These are phyloP conservation scores for Lytechinus variegatus DNA, from an alignment of 35 echinoderm and acorn worm genomes.

Conservation along the genomic window DNA sequence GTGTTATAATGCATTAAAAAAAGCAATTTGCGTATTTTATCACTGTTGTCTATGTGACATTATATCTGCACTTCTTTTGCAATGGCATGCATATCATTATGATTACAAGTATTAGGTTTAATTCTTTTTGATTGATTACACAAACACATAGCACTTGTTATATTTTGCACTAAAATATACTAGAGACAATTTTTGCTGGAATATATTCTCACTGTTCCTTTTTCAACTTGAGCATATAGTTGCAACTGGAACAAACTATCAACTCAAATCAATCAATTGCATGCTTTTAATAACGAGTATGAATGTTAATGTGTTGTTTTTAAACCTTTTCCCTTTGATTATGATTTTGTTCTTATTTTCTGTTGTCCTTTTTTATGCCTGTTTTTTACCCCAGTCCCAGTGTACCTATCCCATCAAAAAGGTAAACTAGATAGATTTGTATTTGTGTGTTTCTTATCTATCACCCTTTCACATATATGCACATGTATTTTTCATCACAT, in stretches of 20 bases:
- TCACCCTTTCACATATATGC: not conserved
- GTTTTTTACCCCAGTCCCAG: not conserved
- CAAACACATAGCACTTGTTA: too few relatives aligned
- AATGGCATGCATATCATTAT: too few relatives aligned
- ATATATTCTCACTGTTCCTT: too few relatives aligned
- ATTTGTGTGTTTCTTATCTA: not conserved
- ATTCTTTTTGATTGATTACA: too few relatives aligned
- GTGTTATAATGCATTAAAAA: too few relatives aligned
- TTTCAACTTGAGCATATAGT: not conserved
- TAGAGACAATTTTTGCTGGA: too few relatives aligned
- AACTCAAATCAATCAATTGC: not conserved
- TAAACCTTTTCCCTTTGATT: not conserved
- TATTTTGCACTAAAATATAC: too few relatives aligned
- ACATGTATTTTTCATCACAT: not conserved
- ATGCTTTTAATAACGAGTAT: not conserved
- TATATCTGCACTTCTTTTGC: too few relatives aligned
- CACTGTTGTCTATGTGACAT: too few relatives aligned
- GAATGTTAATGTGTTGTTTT: not conserved
- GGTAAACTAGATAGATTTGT: not conserved
- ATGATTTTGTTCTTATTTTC: not conserved
- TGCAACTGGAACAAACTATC: not conserved
- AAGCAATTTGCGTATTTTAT: too few relatives aligned
- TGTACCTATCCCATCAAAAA: not conserved
- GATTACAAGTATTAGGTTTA: too few relatives aligned
- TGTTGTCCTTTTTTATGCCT: not conserved